Percentiles rank a stretch among this genome's conserved stretches.
phyloP scores from a whole-genome alignment of 2,888 invertebrate genomes.

The Orthosia incerta region DNA sequence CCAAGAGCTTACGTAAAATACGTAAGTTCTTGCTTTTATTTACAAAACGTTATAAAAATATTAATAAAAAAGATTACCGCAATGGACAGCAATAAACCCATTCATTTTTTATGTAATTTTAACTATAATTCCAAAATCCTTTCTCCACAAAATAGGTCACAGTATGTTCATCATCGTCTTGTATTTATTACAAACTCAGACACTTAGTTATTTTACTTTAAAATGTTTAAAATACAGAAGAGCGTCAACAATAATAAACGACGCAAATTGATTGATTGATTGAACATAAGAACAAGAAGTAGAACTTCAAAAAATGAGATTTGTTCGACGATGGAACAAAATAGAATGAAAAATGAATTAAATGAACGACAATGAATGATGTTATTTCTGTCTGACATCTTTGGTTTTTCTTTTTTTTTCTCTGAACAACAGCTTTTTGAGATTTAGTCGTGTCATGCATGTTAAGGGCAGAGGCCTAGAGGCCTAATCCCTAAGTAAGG shows the following conservation, averaged over 20 bases:
- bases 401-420: conserved; percentile 6
- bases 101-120: conserved; percentile 75
- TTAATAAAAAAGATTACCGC: conserved; percentile 89
- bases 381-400: neutral
- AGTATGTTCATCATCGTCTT: conserved; percentile 5
- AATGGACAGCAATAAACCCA: conserved; percentile 95
- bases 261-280: conserved; percentile 33
- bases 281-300: conserved; percentile 4
- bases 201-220: neutral
- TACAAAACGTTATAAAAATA: neutral
- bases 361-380: conserved; percentile 19
- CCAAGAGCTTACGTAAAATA: neutral
- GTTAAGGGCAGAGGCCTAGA: no score
- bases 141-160: conserved; percentile 14
- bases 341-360: conserved; percentile 21
- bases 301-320: conserved; percentile 4
- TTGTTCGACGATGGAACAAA: conserved; percentile 13
- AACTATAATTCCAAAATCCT: conserved; percentile 2
- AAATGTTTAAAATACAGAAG: neutral
- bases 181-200: neutral
- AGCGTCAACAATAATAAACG: conserved; percentile 21
- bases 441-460: neutral
- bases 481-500: no score
- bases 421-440: conserved; percentile 13
- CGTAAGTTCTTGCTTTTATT: neutral